phyloP scores from a whole-genome alignment of 2,797 vertebrate species.

The Alcedo quadribrachys region DNA sequence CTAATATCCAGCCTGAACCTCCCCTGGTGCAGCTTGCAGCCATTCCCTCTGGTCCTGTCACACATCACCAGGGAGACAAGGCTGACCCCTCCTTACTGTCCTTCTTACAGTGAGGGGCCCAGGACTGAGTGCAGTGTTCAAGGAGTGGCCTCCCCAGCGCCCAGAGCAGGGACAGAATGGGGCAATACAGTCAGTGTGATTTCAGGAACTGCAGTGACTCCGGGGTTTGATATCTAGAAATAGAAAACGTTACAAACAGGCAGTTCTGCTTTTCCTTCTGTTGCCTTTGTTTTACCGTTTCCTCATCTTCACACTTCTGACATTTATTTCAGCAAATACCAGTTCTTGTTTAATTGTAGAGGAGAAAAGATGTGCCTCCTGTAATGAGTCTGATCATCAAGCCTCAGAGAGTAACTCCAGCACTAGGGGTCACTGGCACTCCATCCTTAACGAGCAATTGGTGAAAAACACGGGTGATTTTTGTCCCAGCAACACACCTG shows the following conservation, averaged over 20 bases:
- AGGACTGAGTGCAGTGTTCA: no score
- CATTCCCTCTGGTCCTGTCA: no score
- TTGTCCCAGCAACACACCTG: neutral
- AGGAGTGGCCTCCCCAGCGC: no score
- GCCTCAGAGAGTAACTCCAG: fast-evolving
- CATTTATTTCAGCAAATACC: neutral
- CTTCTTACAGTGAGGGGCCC: no score
- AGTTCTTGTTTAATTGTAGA: neutral
- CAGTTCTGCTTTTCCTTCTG: neutral
- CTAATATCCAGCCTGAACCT: no score
- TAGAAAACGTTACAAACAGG: neutral
- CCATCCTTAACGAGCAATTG: neutral
- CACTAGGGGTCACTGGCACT: constrained; percentile 75
- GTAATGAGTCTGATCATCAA: fast-evolving
- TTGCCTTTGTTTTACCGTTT: neutral
- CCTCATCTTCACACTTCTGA: neutral
- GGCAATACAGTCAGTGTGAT: neutral
- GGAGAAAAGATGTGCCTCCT: fast-evolving
- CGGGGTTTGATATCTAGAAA: neutral
- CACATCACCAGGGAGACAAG: no score
- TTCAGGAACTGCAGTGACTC: neutral
- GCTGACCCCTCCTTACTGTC: no score
- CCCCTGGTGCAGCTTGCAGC: no score
- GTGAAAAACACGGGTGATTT: fast-evolving
- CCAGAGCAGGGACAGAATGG: no score